These are phyloP conservation scores for Physeter macrocephalus DNA, from an alignment of 2,113 vertebrate genomes.

Conservation along the genomic window DNA sequence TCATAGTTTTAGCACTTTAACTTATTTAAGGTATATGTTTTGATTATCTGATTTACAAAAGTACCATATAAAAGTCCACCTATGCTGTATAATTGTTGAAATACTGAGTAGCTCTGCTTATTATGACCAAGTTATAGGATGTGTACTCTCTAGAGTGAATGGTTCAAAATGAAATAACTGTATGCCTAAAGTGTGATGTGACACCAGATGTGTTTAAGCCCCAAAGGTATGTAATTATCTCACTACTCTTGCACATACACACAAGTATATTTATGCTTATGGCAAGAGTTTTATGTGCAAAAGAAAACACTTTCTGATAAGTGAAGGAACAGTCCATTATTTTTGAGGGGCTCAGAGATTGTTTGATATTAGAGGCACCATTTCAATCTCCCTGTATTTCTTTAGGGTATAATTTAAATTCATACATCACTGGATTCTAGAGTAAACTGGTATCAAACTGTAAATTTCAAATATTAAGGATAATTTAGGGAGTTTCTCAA, in stretches of 20 bases:
- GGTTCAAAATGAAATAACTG: conserved; percentile 60
- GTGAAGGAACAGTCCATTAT: conserved; percentile 1
- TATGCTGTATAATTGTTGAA: conserved; percentile 27
- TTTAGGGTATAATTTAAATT: conserved; percentile 30
- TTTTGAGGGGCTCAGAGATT: conserved; percentile 24
- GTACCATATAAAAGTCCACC: conserved; percentile 45
- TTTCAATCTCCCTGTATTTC: background rate
- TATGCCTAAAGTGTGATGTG: conserved; percentile 55
- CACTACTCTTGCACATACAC: background rate
- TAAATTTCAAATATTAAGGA: conserved; percentile 31
- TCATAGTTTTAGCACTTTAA: conserved; percentile 50
- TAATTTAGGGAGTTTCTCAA: background rate
- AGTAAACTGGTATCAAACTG: background rate
- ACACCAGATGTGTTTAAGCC: conserved; percentile 56
- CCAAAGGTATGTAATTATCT: conserved; percentile 64
- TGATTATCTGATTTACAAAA: conserved; percentile 51
- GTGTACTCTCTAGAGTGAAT: conserved; percentile 58
- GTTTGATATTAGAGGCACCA: conserved; percentile 9
- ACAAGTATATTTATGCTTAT: conserved; percentile 32
- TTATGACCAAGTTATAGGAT: conserved; percentile 64
- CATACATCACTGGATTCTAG: background rate
- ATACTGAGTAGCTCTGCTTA: conserved; percentile 41
- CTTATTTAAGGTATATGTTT: conserved; percentile 30
- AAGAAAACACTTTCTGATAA: conserved; percentile 46
- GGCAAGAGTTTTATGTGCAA: conserved; percentile 50